A percentile compares a stretch with the other conserved stretches of the same genome.
phyloP scores from a whole-genome alignment of 2,113 vertebrate genomes.

The Entelurus aequoreus region DNA sequence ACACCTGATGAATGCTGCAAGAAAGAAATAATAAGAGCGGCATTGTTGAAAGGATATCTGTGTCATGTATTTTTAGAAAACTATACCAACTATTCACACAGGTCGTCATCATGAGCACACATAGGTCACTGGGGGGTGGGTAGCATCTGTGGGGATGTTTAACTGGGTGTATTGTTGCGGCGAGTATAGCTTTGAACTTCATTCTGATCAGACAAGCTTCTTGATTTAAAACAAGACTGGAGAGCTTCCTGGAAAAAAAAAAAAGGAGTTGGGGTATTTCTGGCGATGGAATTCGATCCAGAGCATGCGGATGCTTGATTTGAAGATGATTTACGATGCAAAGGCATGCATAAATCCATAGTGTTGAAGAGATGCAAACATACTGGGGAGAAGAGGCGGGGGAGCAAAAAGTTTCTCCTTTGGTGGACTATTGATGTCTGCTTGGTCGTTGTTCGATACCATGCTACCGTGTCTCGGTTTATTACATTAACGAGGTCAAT shows the following conservation, averaged over 20 bases:
- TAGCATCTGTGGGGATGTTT: slow-evolving; percentile 41
- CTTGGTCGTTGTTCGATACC: slow-evolving; percentile 31
- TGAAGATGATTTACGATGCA: slow-evolving; percentile 48
- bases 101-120: slow-evolving; percentile 45
- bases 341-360: slow-evolving; percentile 57
- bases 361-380: slow-evolving; percentile 56
- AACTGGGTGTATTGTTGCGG: slow-evolving; percentile 29
- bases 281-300: slow-evolving; percentile 30
- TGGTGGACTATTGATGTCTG: slow-evolving; percentile 39
- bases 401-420: slow-evolving; percentile 41
- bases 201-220: slow-evolving; percentile 37
- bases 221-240: slow-evolving; percentile 55
- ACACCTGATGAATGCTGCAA: too few relatives aligned
- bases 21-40: slow-evolving; percentile 9
- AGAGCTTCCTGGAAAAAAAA: slow-evolving; percentile 43
- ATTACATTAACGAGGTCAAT: slow-evolving; percentile 61
- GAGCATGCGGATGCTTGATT: slow-evolving; percentile 46
- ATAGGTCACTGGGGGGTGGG: slow-evolving; percentile 9
- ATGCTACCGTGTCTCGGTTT: slow-evolving; percentile 18
- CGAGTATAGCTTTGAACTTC: slow-evolving; percentile 38
- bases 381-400: slow-evolving; percentile 53
- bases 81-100: slow-evolving; percentile 50
- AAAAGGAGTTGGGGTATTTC: slow-evolving; percentile 32
- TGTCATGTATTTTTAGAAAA: slow-evolving; percentile 63
- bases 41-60: slow-evolving; percentile 58